Base-by-base conservation (phyloP, 2,113 vertebrate species). In the Tragelaphus scriptus region DNA sequence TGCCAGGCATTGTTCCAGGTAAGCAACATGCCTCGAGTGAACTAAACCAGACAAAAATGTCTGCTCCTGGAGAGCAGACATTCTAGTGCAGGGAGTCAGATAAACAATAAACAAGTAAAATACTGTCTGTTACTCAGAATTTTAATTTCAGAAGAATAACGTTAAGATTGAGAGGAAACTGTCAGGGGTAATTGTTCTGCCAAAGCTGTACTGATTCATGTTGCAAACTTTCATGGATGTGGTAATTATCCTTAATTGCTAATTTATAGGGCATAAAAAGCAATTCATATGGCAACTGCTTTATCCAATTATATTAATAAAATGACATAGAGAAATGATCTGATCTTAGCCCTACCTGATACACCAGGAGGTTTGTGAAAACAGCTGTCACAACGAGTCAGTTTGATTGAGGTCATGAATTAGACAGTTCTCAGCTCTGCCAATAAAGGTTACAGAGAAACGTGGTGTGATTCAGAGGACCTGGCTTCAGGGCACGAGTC, bases 221-320 rank as follows among this genome's bases (percentile, higher is more conserved):
- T 88, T 97, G 97, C 36, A 44, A 97, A 97, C 79, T 94, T 98
- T 59, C 98, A 87, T 19, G 40, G 16, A 88, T 96, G 82, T 4
- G 36, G 93, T 98, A 98, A 98, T 98, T 98, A 99, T 96, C 97
- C 90, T 82, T 84, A 95, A 98, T 96, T 98, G 88, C 90, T 98
- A 93, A 98, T 98, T 98, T 95, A 95, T 3, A 92, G 97, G 95
- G 97, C 95, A 92, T 1, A 55, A 85, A 97, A 96, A 97, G 91
- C 61, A 65, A 97, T 81, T 88, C 88, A 26, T 95, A 79, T 63
- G 97, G 92, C 44, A 96, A 97, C 77, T 55, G 96, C 51, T 97
- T 84, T 9, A 95, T 6, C 82, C 97, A 68, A 95, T 65, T 94
- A 96, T 65, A 59, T 6, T 32, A 84, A 94, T 95, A 80, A 36